Percentiles rank a stretch among this genome's conserved stretches.
These are phyloP conservation scores for Arctia plantaginis DNA, from an alignment of 2,888 invertebrate genomes.

Conservation along the genomic window DNA sequence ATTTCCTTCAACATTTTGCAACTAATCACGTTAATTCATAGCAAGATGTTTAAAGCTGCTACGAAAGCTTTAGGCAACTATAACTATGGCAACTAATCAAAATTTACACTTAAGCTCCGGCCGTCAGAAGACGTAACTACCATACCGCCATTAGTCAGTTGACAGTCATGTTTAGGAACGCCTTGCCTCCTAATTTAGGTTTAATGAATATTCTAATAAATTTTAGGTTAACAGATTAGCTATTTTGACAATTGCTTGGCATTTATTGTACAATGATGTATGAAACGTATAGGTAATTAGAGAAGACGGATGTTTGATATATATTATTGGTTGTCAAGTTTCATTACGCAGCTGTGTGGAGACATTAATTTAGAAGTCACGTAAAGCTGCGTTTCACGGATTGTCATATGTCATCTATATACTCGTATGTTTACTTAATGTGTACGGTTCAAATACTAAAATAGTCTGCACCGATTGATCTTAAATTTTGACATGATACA, in stretches of 20 bases:
- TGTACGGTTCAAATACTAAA: too few species aligned
- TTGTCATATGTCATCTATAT: neutral
- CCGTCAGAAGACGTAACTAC: constrained; percentile 35
- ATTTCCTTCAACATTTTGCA: neutral
- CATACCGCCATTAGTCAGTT: constrained; percentile 33
- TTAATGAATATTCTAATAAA: constrained; percentile 48
- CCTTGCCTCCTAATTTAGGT: constrained; percentile 43
- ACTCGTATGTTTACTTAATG: too few species aligned
- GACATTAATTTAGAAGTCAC: constrained; percentile 20
- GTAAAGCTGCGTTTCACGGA: constrained; percentile 12
- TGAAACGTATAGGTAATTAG: constrained; percentile 31
- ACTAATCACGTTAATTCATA: neutral
- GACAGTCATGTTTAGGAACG: constrained; percentile 24
- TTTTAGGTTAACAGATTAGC: constrained; percentile 24
- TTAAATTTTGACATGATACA: too few species aligned
- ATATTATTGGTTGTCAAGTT: constrained; percentile 24
- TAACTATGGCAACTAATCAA: constrained; percentile 24
- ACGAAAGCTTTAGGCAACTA: neutral
- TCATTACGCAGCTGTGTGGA: constrained; percentile 26
- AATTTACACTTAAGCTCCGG: neutral
- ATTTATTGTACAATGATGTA: constrained; percentile 32
- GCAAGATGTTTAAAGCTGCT: neutral
- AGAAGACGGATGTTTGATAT: constrained; percentile 24
- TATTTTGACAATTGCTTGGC: constrained; percentile 29
- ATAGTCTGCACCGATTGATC: too few species aligned